These are phyloP conservation scores for Hypanus sabinus DNA, from an alignment of 2,113 vertebrate species.

Conservation along the genomic window DNA sequence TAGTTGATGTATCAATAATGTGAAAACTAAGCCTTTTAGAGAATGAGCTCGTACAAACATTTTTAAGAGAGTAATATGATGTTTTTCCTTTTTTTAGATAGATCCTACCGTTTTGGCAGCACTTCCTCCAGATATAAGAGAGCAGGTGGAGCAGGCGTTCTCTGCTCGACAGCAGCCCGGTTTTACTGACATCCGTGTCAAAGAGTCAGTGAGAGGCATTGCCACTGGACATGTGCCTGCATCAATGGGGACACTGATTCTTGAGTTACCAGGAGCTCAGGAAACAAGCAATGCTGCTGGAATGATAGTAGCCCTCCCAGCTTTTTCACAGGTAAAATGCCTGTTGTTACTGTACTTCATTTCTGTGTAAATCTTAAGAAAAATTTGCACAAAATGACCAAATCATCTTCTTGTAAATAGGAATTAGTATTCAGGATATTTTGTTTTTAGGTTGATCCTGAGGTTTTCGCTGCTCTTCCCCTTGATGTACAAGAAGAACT, in stretches of 20 bases:
- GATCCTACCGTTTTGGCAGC: conserved; percentile 87
- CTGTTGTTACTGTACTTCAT: no score
- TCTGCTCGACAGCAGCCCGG: conserved; percentile 55
- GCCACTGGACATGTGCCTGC: conserved; percentile 50
- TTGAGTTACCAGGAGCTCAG: conserved; percentile 78
- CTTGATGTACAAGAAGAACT: conserved; percentile 86
- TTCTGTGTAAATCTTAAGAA: neutral
- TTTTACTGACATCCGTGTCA: conserved; percentile 42
- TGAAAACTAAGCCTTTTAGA: conserved; percentile 1
- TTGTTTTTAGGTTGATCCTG: conserved; percentile 78
- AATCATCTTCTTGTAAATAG: neutral
- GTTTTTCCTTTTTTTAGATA: conserved; percentile 56
- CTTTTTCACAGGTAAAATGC: conserved; percentile 79
- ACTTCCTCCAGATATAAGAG: conserved; percentile 77
- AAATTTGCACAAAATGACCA: neutral
- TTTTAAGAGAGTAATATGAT: neutral
- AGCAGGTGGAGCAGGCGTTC: conserved; percentile 77
- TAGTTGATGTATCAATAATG: neutral
- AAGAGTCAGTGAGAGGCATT: conserved; percentile 55
- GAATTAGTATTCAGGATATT: neutral
- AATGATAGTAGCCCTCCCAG: conserved; percentile 84
- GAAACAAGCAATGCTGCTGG: conserved; percentile 59
- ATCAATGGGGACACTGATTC: conserved; percentile 64
- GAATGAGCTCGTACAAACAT: neutral
- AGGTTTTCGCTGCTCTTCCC: conserved; percentile 89